phyloP scores from a whole-genome alignment of 2,113 vertebrate genomes.

The Clupea harengus region DNA sequence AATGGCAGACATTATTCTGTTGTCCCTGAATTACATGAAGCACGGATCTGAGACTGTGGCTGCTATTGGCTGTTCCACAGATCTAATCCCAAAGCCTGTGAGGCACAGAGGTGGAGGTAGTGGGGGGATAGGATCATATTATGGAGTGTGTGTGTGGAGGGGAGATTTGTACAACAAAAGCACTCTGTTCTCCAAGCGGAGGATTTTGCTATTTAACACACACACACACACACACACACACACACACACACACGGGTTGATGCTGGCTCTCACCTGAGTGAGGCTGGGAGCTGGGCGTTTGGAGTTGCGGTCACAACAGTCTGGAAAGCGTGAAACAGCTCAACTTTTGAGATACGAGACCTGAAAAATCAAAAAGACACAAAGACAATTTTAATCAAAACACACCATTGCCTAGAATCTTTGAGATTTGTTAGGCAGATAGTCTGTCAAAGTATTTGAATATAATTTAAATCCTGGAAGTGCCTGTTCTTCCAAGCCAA shows the following conservation, averaged over 20 bases:
- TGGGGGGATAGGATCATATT: not conserved
- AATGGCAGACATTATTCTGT: not conserved
- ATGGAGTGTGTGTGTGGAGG: not conserved
- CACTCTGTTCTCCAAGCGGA: constrained; percentile 24
- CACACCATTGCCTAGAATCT: not conserved
- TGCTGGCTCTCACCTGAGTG: constrained; percentile 77
- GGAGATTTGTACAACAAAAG: constrained; percentile 14
- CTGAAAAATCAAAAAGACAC: constrained; percentile 57
- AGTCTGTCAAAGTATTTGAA: not conserved
- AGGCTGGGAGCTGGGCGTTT: constrained; percentile 71
- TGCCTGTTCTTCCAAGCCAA: not conserved
- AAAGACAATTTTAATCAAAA: not conserved
- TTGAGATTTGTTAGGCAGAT: not conserved
- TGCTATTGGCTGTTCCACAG: not conserved
- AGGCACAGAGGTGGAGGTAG: not conserved
- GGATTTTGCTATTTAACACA: constrained; percentile 3
- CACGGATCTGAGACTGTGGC: not conserved
- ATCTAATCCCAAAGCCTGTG: not conserved
- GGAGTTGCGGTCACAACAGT: constrained; percentile 74
- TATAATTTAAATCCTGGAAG: not conserved
- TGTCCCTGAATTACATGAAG: not conserved
- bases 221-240: constrained; percentile 14
- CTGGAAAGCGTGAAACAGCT: constrained; percentile 84
- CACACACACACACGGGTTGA: not conserved
- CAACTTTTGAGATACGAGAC: constrained; percentile 87